These are phyloP conservation scores for Diplogasteroides magnus DNA, from an alignment of 1,140 invertebrate species.

Conservation along the genomic window DNA sequence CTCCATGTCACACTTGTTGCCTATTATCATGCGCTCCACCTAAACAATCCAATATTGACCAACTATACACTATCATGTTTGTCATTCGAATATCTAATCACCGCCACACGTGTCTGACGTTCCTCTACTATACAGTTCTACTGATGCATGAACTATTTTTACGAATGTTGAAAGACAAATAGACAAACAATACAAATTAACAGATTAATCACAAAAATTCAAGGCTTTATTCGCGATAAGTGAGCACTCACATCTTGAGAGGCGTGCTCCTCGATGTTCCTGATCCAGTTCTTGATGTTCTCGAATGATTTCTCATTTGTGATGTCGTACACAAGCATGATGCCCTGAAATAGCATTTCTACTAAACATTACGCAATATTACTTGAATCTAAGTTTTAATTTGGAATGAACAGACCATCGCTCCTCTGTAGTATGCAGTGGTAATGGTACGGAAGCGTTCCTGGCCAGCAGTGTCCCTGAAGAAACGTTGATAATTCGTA, in stretches of 20 bases:
- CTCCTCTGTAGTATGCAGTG: constrained; percentile 97
- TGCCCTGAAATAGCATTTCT: constrained; percentile 60
- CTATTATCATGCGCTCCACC: constrained; percentile 95
- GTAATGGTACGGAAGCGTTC: constrained; percentile 98
- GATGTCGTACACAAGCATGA: constrained; percentile 99
- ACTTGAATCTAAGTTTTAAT: neutral
- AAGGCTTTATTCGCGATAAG: too few relatives aligned
- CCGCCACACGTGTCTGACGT: too few relatives aligned
- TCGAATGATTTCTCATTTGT: constrained; percentile 99
- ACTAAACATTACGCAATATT: too few relatives aligned
- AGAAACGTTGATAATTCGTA: constrained; percentile 5
- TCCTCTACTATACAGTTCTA: too few relatives aligned
- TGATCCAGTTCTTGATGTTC: constrained; percentile 91
- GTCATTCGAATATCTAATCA: too few relatives aligned
- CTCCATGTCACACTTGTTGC: constrained; percentile 99
- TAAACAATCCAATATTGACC: too few relatives aligned
- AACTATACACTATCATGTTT: too few relatives aligned
- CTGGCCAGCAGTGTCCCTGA: constrained; percentile 95
- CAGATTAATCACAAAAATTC: constrained; percentile 97
- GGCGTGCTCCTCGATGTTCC: constrained; percentile 79
- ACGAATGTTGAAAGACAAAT: too few relatives aligned
- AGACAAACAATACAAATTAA: too few relatives aligned
- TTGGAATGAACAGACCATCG: constrained; percentile 69
- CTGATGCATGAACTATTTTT: too few relatives aligned
- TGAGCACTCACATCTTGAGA: constrained; percentile 98